Conservation (phyloP, 2,113 vertebrate genomes). For the Gambusia holbrooki region DNA sequence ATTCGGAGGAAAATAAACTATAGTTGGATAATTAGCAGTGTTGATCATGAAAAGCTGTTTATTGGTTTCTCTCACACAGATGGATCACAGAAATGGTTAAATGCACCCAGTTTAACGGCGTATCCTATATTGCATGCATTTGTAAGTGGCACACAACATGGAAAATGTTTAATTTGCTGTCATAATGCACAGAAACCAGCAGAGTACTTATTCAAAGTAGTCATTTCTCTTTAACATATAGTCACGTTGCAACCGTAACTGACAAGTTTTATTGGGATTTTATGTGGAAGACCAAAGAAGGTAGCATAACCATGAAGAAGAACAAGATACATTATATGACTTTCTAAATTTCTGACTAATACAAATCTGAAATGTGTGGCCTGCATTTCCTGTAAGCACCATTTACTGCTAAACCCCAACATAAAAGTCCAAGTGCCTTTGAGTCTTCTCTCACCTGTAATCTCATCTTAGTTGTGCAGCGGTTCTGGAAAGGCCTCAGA, state of each 20-base stretch:
- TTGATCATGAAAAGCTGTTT: slow-evolving; percentile 51
- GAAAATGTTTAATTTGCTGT: slow-evolving; percentile 6
- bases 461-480: too few relatives aligned
- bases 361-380: neutral
- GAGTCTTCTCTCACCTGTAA: too few relatives aligned
- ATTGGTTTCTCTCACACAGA: slow-evolving; percentile 56
- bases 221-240: neutral
- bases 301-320: neutral
- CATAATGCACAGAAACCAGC: neutral
- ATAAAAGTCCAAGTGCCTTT: neutral
- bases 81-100: slow-evolving; percentile 31
- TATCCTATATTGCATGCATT: neutral
- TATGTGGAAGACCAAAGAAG: neutral
- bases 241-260: too few relatives aligned
- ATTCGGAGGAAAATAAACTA: slow-evolving; percentile 63
- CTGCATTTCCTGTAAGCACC: neutral
- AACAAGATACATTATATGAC: too few relatives aligned
- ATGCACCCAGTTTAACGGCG: slow-evolving; percentile 5
- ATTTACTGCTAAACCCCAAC: neutral
- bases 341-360: neutral
- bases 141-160: slow-evolving; percentile 1
- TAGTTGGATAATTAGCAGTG: slow-evolving; percentile 63
- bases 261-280: too few relatives aligned
- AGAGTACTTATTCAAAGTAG: neutral
- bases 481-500: neutral